Percentiles rank a stretch among this genome's conserved stretches.
Conservation (phyloP, 2,113 vertebrate species). For the Pachyramphus minor region DNA sequence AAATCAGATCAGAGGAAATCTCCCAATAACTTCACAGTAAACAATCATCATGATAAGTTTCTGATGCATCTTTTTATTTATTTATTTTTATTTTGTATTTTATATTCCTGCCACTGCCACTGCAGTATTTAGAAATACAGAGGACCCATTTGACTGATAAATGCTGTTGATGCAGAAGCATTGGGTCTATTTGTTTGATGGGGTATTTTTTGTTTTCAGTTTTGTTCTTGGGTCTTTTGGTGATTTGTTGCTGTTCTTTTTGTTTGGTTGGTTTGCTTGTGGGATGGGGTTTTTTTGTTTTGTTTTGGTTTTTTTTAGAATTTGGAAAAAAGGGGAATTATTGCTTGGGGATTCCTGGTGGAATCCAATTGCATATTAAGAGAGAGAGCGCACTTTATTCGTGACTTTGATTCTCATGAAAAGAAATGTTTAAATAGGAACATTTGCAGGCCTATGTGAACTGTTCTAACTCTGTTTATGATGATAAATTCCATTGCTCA, state of each 20-base stretch:
- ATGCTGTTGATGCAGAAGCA: neutral
- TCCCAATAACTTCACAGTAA: neutral
- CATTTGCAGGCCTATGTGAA: neutral
- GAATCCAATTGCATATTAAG: neutral
- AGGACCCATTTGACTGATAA: neutral
- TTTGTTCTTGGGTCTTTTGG: neutral
- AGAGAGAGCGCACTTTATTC: neutral
- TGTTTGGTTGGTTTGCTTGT: neutral
- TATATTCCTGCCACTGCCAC: neutral
- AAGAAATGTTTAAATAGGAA: neutral
- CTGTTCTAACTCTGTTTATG: neutral
- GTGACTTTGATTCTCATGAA: neutral
- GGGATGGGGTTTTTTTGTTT: too few relatives aligned
- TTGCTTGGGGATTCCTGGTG: neutral
- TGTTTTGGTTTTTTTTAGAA: neutral
- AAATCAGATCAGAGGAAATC: neutral
- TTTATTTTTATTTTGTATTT: neutral
- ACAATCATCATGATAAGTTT: neutral
- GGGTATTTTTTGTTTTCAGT: neutral
- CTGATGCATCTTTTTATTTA: neutral
- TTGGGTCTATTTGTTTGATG: neutral
- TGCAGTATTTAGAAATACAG: neutral
- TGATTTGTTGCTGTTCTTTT: neutral
- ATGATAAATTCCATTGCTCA: neutral
- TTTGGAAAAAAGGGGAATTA: neutral